Conservation (phyloP, 2,888 invertebrate species). For the Drosophila infuscata region DNA sequence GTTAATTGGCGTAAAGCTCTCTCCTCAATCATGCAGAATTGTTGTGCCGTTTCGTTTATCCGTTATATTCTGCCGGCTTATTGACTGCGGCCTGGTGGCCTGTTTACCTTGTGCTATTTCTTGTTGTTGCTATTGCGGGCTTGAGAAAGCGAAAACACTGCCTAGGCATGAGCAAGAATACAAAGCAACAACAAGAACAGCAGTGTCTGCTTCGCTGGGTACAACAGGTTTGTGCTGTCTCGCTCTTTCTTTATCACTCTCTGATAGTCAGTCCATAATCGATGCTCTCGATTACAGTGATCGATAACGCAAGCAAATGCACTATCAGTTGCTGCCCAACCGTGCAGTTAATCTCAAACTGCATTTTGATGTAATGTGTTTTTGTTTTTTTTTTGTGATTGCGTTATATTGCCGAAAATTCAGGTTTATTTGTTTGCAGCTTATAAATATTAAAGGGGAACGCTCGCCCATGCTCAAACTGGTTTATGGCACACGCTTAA, state of each 20-base stretch:
- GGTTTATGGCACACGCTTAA: conserved; percentile 59
- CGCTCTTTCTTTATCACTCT: conserved; percentile 12
- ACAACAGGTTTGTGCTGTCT: conserved; percentile 56
- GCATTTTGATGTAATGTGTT: conserved; percentile 45
- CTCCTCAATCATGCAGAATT: conserved; percentile 18
- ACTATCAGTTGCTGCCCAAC: conserved; percentile 52
- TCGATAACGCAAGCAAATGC: conserved; percentile 39
- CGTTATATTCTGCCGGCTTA: conserved; percentile 33
- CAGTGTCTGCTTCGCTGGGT: conserved; percentile 30
- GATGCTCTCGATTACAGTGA: conserved; percentile 45
- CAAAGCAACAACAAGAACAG: conserved; percentile 31
- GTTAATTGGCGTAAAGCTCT: conserved; percentile 1
- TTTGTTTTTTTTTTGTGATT: conserved; percentile 8
- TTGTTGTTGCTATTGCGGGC: conserved; percentile 15
- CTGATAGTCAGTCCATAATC: conserved; percentile 15
- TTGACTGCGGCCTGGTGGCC: conserved; percentile 34
- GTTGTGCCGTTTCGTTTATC: conserved; percentile 14
- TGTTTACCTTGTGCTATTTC: conserved; percentile 72
- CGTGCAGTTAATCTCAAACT: conserved; percentile 44
- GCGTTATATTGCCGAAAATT: conserved; percentile 29
- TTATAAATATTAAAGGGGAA: conserved; percentile 69
- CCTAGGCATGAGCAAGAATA: conserved; percentile 23
- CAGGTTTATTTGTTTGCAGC: conserved; percentile 63
- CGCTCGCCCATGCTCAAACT: conserved; percentile 56
- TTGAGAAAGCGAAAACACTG: conserved; percentile 71